Evolutionary conservation across 2,888 invertebrate genomes (phyloP).

Genomic region (Galerucella pusilla): DNA sequence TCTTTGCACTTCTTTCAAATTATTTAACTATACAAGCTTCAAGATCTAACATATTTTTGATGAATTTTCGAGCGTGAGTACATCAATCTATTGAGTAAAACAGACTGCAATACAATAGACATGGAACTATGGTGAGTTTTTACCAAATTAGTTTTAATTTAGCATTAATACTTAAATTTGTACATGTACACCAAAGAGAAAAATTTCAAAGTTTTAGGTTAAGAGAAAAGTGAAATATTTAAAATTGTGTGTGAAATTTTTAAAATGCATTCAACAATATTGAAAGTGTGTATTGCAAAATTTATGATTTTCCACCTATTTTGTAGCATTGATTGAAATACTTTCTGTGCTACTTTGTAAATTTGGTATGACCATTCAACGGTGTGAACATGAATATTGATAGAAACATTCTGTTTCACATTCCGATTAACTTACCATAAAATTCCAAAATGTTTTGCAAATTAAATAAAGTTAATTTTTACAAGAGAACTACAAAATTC

Average conservation of each 20-base stretch:
- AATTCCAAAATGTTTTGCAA: slow-evolving; percentile 57
- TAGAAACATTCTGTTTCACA: slow-evolving; percentile 39
- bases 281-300: background rate
- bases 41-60: slow-evolving; percentile 9
- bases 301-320: too few relatives aligned
- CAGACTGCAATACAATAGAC: slow-evolving; percentile 22
- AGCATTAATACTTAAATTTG: too few relatives aligned
- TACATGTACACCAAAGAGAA: too few relatives aligned
- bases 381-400: slow-evolving; percentile 35
- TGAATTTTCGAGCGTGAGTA: slow-evolving; percentile 5
- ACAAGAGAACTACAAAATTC: slow-evolving; percentile 43
- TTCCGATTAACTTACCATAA: slow-evolving; percentile 57
- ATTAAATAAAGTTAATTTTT: slow-evolving; percentile 56
- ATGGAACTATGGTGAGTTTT: slow-evolving; percentile 40
- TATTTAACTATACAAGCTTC: background rate
- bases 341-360: slow-evolving; percentile 37
- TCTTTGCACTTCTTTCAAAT: too few relatives aligned
- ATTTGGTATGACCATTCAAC: slow-evolving; percentile 43
- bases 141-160: slow-evolving; percentile 40
- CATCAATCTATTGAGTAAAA: slow-evolving; percentile 1
- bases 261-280: background rate
- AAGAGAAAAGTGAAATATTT: background rate
- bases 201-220: background rate
- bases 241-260: too few relatives aligned
- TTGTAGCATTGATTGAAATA: too few relatives aligned